A percentile compares a stretch with the other conserved stretches of the same genome.
These are phyloP conservation scores for Drosophila aldrichi DNA, from an alignment of 2,888 invertebrate species.

Conservation along the genomic window DNA sequence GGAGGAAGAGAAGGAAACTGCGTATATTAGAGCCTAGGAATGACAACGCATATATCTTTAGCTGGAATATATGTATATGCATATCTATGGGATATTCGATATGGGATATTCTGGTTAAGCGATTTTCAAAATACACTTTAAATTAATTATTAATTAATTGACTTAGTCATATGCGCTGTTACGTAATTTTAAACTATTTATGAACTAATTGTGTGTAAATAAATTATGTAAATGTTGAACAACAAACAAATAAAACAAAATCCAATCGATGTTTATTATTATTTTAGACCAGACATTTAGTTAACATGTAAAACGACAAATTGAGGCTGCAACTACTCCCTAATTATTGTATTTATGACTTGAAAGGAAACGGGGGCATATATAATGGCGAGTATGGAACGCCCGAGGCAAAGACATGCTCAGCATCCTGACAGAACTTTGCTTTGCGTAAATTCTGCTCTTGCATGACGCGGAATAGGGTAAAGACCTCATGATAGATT, in stretches of 20 bases:
- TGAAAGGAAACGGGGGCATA: conserved; percentile 51
- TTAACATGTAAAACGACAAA: background rate
- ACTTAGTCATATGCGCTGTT: conserved; percentile 81
- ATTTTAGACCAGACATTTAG: background rate
- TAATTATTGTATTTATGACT: conserved; percentile 28
- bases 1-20: conserved; percentile 11
- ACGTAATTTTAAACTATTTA: conserved; percentile 81
- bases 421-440: conserved; percentile 45
- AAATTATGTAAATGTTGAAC: conserved; percentile 72
- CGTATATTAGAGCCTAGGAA: conserved; percentile 44
- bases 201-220: conserved; percentile 79
- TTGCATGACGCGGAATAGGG: conserved; percentile 69
- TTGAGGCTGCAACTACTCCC: background rate
- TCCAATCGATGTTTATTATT: background rate
- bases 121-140: conserved; percentile 50
- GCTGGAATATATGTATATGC: background rate
- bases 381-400: conserved; percentile 58
- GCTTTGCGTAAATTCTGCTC: conserved; percentile 34
- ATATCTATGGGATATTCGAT: conserved; percentile 39
- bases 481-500: conserved; percentile 72
- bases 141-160: conserved; percentile 66
- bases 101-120: conserved; percentile 37
- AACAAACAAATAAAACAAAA: conserved; percentile 3
- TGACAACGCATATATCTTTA: conserved; percentile 10
- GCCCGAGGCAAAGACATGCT: conserved; percentile 43